These are phyloP conservation scores for Rousettus leschenaultii DNA, from an alignment of 2,113 vertebrate genomes.

Conservation along the genomic window DNA sequence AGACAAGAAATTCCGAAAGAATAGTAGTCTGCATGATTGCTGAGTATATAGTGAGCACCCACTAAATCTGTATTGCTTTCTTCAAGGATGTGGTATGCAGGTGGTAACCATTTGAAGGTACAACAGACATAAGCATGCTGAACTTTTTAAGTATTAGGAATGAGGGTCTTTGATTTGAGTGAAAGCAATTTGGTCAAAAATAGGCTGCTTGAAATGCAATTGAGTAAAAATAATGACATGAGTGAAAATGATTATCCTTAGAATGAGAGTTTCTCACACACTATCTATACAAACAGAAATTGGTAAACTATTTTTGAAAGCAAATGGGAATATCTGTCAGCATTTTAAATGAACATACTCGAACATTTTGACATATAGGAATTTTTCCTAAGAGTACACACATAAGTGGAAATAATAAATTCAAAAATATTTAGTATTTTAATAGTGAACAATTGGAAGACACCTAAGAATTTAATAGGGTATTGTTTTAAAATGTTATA, in stretches of 20 bases:
- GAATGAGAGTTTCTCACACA: not conserved
- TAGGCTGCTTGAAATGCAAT: not conserved
- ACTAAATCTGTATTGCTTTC: not conserved
- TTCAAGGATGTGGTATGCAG: not conserved
- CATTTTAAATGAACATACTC: constrained; percentile 1
- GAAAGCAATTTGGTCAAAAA: not conserved
- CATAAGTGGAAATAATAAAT: not conserved
- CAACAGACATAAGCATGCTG: not conserved
- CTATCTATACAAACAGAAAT: not conserved
- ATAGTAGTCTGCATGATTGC: not conserved
- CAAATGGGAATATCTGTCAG: not conserved
- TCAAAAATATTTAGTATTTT: not conserved
- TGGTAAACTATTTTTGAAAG: not conserved
- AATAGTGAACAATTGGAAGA: not conserved
- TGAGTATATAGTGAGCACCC: not conserved
- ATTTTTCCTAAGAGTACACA: not conserved
- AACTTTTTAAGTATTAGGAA: not conserved
- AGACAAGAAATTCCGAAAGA: not conserved
- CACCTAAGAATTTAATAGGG: not conserved
- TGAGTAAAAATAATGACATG: not conserved
- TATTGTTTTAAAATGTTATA: not conserved
- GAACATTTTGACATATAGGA: not conserved
- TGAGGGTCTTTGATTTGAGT: not conserved
- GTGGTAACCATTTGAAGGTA: not conserved
- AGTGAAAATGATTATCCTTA: not conserved